Base-by-base conservation (phyloP, 2,797 vertebrate species). In the Rhinophrynus dorsalis region DNA sequence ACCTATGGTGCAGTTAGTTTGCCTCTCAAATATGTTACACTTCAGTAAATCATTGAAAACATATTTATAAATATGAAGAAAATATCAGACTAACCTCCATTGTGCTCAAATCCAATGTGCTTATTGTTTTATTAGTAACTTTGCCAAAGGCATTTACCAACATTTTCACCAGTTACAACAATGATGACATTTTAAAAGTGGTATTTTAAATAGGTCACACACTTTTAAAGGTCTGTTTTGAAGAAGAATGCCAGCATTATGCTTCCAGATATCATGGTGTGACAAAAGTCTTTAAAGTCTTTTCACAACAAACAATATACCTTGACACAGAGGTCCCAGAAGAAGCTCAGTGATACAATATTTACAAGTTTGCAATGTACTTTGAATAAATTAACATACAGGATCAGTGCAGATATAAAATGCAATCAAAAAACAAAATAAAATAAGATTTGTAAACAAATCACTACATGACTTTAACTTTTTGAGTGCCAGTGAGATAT, bases 181-280 rank as follows among this genome's bases (percentile, higher is more conserved):
- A 10, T 56, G 32, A 21, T 65, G 62, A 65, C 62, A 65, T 65
- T 65, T n/a, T 65, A 20, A 52, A 65, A 65, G 26, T 54, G 62
- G 30, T 65, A 65, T 65, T 65, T 65, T 3, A 44, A 44, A 40
- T 24, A 26, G 48, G 35, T 54, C 54, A 15, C 47, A 65, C 48
- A 52, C 29, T 54, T 65, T 45, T 54, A 65, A 65, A 65, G 62
- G 62, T 65, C 62, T 54, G 51, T 8, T 15, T 24, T 54, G 38
- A 65, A 20, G 48, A 42, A 42, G 26, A 35, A 38, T 63, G 62
- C 42, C 24, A 40, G 48, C 52, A 52, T 65, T 65, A 65, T 65
- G 35, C 35, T 7, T 17, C 62, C 62, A 65, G 48, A 65, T 65
- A 35, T 44, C 15, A 65, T 30, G 38, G 20, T 30, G 35, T 54